Percentiles rank a stretch among this genome's conserved stretches.
phyloP scores from a whole-genome alignment of 2,888 invertebrate species.

The Pyrrhia umbra region DNA sequence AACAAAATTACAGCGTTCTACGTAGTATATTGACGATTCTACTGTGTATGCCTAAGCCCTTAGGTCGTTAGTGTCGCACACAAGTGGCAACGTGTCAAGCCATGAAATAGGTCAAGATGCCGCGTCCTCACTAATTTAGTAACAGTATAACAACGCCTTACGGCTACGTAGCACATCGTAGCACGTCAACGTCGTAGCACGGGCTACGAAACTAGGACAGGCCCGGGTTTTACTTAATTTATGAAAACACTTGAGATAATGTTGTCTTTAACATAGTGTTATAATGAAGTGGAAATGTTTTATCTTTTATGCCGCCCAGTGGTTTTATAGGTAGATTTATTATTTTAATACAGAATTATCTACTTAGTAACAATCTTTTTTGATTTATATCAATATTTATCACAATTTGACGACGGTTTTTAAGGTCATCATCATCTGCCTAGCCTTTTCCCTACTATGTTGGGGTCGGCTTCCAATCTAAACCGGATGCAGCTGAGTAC shows the following conservation, averaged over 20 bases:
- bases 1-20: not conserved
- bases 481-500: too few species aligned
- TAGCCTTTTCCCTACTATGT: too few species aligned
- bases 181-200: slow-evolving; percentile 64
- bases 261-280: slow-evolving; percentile 28
- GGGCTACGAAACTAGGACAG: slow-evolving; percentile 68
- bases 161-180: slow-evolving; percentile 71
- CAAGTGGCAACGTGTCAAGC: slow-evolving; percentile 75
- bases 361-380: too few species aligned
- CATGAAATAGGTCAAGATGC: slow-evolving; percentile 81
- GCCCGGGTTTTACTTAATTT: slow-evolving; percentile 54
- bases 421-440: too few species aligned
- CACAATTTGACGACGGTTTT: too few species aligned
- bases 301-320: slow-evolving; percentile 23
- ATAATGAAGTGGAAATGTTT: slow-evolving; percentile 37
- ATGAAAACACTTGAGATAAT: slow-evolving; percentile 52
- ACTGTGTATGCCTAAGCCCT: slow-evolving; percentile 36
- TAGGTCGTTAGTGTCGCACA: slow-evolving; percentile 78
- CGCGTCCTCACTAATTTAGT: slow-evolving; percentile 78
- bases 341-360: too few species aligned
- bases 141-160: slow-evolving; percentile 77
- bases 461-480: too few species aligned
- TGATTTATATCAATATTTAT: too few species aligned
- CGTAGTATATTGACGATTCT: not conserved
- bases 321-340: not conserved